phyloP scores from a whole-genome alignment of 2,797 vertebrate genomes.

The Rhynchotus rufescens region DNA sequence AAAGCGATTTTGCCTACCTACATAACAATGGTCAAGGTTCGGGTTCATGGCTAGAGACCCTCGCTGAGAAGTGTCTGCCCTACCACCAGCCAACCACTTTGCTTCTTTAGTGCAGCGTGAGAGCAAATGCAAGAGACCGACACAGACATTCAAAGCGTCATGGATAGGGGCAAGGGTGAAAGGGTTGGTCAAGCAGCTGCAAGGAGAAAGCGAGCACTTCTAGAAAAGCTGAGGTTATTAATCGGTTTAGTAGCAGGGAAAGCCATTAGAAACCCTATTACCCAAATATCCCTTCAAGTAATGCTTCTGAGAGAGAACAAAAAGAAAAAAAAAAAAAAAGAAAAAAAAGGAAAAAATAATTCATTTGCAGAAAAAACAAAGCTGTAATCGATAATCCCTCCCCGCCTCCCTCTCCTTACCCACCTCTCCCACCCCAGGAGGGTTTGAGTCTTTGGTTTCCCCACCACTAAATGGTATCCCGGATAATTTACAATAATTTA shows the following conservation, averaged over 20 bases:
- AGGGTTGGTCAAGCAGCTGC: constrained; percentile 92
- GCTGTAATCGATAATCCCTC: not conserved
- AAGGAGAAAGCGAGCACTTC: constrained; percentile 94
- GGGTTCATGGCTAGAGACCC: constrained; percentile 95
- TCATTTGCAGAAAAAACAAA: not conserved
- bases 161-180: constrained; percentile 95
- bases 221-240: constrained; percentile 91
- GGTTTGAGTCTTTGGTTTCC: constrained; percentile 51
- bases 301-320: constrained; percentile 5
- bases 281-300: constrained; percentile 92
- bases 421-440: not conserved
- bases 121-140: constrained; percentile 94
- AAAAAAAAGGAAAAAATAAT: not conserved
- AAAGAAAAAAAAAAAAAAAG: not conserved
- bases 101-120: constrained; percentile 92
- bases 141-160: constrained; percentile 96
- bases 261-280: constrained; percentile 87
- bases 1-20: constrained; percentile 97
- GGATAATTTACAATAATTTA: constrained; percentile 31
- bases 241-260: constrained; percentile 93
- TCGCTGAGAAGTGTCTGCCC: constrained; percentile 94
- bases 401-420: not conserved
- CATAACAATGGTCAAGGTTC: constrained; percentile 91
- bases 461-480: constrained; percentile 26
- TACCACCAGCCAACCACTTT: constrained; percentile 93